These are phyloP conservation scores for Porites divaricata DNA, from an alignment of 92 coral and sea anemone genomes.

Conservation along the genomic window DNA sequence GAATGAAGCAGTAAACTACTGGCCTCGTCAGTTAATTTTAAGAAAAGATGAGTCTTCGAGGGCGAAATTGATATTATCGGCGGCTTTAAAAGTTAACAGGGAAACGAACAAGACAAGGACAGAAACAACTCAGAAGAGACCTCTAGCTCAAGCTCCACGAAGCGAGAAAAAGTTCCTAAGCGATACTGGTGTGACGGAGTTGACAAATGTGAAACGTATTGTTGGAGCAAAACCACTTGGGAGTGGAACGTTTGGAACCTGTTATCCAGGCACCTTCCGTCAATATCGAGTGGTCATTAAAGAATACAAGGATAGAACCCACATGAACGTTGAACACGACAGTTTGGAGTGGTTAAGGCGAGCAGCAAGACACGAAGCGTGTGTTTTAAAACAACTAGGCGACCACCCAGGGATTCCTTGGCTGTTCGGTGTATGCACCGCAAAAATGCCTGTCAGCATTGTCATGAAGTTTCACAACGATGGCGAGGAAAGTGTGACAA, in stretches of 20 bases:
- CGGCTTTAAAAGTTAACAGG: not conserved
- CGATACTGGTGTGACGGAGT: not conserved
- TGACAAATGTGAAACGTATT: slow-evolving; percentile 28
- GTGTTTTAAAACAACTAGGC: slow-evolving; percentile 31
- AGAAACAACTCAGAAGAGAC: not conserved
- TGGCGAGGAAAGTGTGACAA: slow-evolving; percentile 30
- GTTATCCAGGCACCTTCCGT: slow-evolving; percentile 47
- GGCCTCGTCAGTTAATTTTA: not conserved
- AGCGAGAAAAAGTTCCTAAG: not conserved
- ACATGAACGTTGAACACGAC: not conserved
- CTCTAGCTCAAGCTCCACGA: not conserved
- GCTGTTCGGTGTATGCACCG: slow-evolving; percentile 25
- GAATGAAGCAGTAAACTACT: not conserved
- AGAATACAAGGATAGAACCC: slow-evolving; percentile 19
- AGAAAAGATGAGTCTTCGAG: slow-evolving; percentile 32
- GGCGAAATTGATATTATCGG: slow-evolving; percentile 46
- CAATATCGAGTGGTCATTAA: slow-evolving; percentile 40
- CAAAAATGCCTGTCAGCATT: too few relatives aligned
- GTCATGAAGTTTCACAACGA: not conserved
- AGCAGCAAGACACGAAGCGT: slow-evolving; percentile 38
- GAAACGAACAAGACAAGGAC: not conserved
- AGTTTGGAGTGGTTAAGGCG: slow-evolving; percentile 12
- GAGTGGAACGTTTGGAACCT: slow-evolving; percentile 53
- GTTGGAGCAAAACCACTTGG: slow-evolving; percentile 13
- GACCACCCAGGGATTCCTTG: slow-evolving; percentile 33